These are phyloP conservation scores for Dione juno DNA, from an alignment of 2,888 invertebrate species.

Conservation along the genomic window DNA sequence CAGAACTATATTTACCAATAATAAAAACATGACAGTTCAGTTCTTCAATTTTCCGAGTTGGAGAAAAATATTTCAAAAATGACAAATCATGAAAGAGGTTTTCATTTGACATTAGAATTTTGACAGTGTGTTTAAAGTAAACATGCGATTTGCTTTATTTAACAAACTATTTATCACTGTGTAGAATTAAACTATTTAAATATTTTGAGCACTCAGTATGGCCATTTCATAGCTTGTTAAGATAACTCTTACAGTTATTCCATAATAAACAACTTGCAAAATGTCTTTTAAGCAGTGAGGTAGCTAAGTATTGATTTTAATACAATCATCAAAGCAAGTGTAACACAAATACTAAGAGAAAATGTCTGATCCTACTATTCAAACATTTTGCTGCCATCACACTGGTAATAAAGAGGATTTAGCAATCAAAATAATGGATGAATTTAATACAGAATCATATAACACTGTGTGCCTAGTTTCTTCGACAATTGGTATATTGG, in stretches of 20 bases:
- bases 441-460: constrained; percentile 89
- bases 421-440: constrained; percentile 86
- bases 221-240: neutral
- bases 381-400: constrained; percentile 91
- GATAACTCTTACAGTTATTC: neutral
- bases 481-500: constrained; percentile 88
- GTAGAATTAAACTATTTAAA: neutral
- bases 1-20: too few species aligned
- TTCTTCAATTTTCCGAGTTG: too few species aligned
- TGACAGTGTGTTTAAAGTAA: neutral
- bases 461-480: constrained; percentile 89
- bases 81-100: neutral
- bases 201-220: neutral
- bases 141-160: constrained; percentile 1
- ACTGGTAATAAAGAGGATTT: constrained; percentile 85
- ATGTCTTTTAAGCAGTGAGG: neutral
- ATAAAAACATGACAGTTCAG: too few species aligned
- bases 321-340: neutral
- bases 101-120: neutral
- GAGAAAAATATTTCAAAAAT: neutral
- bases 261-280: neutral
- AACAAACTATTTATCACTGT: neutral
- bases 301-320: constrained; percentile 15
- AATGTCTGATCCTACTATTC: constrained; percentile 93
- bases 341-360: constrained; percentile 10